A percentile compares a stretch with the other conserved stretches of the same genome.
Evolutionary conservation across 2,113 vertebrate genomes (phyloP).

Genomic region (Chaenocephalus aceratus): DNA sequence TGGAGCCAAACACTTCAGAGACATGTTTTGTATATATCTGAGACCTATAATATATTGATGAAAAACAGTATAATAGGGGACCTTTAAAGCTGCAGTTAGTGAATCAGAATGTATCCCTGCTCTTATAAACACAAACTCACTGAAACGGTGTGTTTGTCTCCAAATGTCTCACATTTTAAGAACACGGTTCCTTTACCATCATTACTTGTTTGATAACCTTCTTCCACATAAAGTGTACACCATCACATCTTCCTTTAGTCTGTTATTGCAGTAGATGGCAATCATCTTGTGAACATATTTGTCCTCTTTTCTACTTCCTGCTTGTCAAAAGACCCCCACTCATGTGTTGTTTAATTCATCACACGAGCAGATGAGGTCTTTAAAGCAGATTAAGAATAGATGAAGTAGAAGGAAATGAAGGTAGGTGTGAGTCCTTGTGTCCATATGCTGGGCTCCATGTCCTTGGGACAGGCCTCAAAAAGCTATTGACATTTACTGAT

Average conservation of each 20-base stretch:
- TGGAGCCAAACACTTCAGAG: no score
- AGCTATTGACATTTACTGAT: constrained; percentile 80
- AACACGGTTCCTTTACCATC: no score
- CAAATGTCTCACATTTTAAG: no score
- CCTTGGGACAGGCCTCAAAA: constrained; percentile 66
- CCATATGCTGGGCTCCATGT: constrained; percentile 54
- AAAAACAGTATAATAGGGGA: no score
- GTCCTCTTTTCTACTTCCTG: constrained; percentile 33
- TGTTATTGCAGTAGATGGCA: constrained; percentile 2
- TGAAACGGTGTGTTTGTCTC: background rate
- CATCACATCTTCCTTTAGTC: background rate
- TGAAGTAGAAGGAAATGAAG: constrained; percentile 62
- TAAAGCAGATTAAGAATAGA: constrained; percentile 72
- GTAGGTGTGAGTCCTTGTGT: constrained; percentile 29
- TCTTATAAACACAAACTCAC: background rate
- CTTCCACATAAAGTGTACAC: background rate
- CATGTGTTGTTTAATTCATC: constrained; percentile 72
- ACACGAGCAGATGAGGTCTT: constrained; percentile 62
- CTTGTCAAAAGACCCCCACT: constrained; percentile 36
- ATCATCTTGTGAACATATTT: constrained; percentile 26
- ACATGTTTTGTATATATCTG: no score
- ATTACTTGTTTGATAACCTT: background rate
- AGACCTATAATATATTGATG: no score
- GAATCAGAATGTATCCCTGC: background rate
- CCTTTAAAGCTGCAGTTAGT: background rate